Percentiles rank a stretch among this genome's conserved stretches.
These are phyloP conservation scores for Agriopis aurantiaria DNA, from an alignment of 2,888 invertebrate genomes.

Conservation along the genomic window DNA sequence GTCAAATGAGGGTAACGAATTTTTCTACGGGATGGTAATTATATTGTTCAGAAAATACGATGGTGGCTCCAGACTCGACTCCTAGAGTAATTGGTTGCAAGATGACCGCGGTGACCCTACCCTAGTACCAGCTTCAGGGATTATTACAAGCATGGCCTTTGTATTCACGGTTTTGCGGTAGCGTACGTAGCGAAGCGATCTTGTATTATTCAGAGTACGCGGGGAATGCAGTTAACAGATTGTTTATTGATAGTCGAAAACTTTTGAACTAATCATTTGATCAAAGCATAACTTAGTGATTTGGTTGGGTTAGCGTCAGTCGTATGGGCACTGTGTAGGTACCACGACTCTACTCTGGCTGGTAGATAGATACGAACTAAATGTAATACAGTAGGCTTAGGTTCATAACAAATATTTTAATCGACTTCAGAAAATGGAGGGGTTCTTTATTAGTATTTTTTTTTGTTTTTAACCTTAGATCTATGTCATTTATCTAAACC, in stretches of 20 bases:
- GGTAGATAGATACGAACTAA: too few relatives aligned
- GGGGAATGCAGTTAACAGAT: slow-evolving; percentile 4
- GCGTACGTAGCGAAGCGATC: not conserved
- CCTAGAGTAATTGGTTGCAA: not conserved
- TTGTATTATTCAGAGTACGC: not conserved
- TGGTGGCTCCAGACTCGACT: not conserved
- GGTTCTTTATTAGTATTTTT: too few relatives aligned
- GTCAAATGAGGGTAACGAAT: too few relatives aligned
- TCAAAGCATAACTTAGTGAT: slow-evolving; percentile 2
- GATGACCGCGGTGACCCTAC: not conserved
- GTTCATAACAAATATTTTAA: too few relatives aligned
- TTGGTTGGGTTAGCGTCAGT: not conserved
- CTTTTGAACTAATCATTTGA: not conserved
- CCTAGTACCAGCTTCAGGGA: not conserved
- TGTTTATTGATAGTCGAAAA: slow-evolving; percentile 4
- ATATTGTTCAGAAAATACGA: not conserved
- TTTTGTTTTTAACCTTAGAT: too few relatives aligned
- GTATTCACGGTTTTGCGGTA: slow-evolving; percentile 3
- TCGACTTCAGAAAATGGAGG: too few relatives aligned
- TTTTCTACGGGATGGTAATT: too few relatives aligned
- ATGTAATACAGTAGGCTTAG: too few relatives aligned
- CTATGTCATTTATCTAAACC: too few relatives aligned
- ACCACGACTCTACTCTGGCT: too few relatives aligned
- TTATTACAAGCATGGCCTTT: not conserved
- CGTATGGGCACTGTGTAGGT: too few relatives aligned